Conservation (phyloP, 2,888 invertebrate genomes). For the Malachius bipustulatus region DNA sequence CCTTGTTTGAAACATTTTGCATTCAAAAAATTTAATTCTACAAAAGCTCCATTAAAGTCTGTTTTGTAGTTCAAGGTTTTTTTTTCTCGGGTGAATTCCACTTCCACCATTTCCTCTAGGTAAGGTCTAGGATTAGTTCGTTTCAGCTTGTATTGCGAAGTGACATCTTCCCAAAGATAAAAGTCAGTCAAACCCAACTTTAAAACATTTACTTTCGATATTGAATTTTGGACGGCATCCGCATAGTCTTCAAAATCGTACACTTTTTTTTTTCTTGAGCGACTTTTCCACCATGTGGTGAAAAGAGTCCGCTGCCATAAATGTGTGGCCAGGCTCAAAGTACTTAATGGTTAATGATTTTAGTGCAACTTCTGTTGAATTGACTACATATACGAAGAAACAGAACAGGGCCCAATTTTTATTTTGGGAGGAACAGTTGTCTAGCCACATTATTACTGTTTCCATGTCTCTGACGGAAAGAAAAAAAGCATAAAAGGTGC, state of each 20-base stretch:
- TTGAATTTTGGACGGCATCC: conserved; percentile 1
- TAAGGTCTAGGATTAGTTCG: conserved; percentile 1
- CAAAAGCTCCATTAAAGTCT: background rate
- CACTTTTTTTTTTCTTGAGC: background rate
- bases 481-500: conserved; percentile 2
- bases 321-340: conserved; percentile 2
- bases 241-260: conserved; percentile 1
- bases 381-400: conserved; percentile 2
- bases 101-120: background rate
- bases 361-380: conserved; percentile 3
- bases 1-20: background rate
- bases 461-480: background rate
- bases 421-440: conserved; percentile 1
- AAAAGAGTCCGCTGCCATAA: conserved; percentile 3
- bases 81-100: conserved; percentile 1
- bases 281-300: conserved; percentile 1
- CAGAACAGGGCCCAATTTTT: conserved; percentile 1
- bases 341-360: background rate
- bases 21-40: background rate
- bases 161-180: background rate
- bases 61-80: conserved; percentile 3
- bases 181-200: background rate
- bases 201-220: conserved; percentile 2
- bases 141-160: conserved; percentile 2
- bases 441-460: conserved; percentile 2